Base-by-base conservation (phyloP, 2,797 vertebrate genomes). In the Chelidonichthys spinosus region DNA sequence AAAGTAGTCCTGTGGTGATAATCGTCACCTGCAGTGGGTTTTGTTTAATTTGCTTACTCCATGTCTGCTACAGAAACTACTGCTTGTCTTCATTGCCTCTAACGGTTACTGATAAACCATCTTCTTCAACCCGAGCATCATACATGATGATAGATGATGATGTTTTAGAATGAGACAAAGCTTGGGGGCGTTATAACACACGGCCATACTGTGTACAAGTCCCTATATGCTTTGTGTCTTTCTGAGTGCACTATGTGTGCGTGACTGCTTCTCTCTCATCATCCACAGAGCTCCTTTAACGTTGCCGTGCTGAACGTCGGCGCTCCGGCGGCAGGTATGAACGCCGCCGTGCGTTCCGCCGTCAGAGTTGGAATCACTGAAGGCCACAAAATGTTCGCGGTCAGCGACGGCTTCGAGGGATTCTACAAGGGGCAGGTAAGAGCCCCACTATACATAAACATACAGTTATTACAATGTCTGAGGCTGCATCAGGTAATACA, bases 271-370 rank as follows among this genome's bases (percentile, higher is more conserved):
- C 18, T 54, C 7, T 56, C 47, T 33, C 18, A 0, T 70, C 47
- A 0, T 64, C 65, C 46, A 4, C 93, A 97, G 96, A 95, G 85
- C 85, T 93, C 95, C 82, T 97, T 95, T 72, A 98, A 96, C 0
- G 96, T 98, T 55, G 97, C 96, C 0, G 82, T 98, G 71, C 42
- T 98, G 90, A 99, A 99, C 0, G 97, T 99, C 7, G 97, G 97
- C 0, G 97, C 97, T 0, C 97, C 97, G 0, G 97, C 97, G 0
- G 97, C 97, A 0, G 97, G 97, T 1, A 98, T 99, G 97, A 98
- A 99, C 0, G 97, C 96, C 0, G 97, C 97, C 0, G 97, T 99
- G 52, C 97, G 97, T 3, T 94, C 97, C 0, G 97, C 97, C 0
- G 96, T 99, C 68, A 93, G 97, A 49, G 94, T 97, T 72, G 97